These are phyloP conservation scores for Lepidostoma basale DNA, from an alignment of 1,140 invertebrate genomes.

Conservation along the genomic window DNA sequence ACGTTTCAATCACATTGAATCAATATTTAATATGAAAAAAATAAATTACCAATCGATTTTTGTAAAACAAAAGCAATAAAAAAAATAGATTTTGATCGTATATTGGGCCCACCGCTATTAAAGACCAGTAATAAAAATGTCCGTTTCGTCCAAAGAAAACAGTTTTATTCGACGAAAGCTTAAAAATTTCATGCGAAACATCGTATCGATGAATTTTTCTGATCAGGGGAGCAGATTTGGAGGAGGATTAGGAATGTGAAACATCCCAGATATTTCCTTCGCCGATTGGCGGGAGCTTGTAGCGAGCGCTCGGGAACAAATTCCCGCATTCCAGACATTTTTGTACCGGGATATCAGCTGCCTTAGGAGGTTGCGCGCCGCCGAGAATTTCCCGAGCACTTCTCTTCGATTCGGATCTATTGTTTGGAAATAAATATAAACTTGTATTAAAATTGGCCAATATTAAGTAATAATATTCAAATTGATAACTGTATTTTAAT, in stretches of 20 bases:
- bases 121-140: conserved; percentile 7
- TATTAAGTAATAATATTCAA: no score
- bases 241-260: conserved; percentile 46
- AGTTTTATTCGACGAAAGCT: conserved; percentile 15
- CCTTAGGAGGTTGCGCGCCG: not conserved
- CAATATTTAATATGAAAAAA: no score
- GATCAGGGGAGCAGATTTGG: conserved; percentile 49
- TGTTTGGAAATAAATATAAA: no score
- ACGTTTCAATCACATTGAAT: no score
- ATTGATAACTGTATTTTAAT: no score
- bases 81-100: no score
- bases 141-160: not conserved
- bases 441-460: no score
- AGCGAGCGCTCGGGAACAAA: conserved; percentile 48
- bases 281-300: conserved; percentile 33
- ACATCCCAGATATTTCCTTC: conserved; percentile 50
- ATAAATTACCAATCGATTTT: no score
- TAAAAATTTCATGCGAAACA: conserved; percentile 44
- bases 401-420: no score
- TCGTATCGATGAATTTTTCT: conserved; percentile 57
- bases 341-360: conserved; percentile 52
- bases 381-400: no score
- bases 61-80: no score
- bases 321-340: conserved; percentile 62
- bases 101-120: no score